Evolutionary conservation across 2,113 vertebrate genomes (phyloP).

Genomic region (Scomber colias): DNA sequence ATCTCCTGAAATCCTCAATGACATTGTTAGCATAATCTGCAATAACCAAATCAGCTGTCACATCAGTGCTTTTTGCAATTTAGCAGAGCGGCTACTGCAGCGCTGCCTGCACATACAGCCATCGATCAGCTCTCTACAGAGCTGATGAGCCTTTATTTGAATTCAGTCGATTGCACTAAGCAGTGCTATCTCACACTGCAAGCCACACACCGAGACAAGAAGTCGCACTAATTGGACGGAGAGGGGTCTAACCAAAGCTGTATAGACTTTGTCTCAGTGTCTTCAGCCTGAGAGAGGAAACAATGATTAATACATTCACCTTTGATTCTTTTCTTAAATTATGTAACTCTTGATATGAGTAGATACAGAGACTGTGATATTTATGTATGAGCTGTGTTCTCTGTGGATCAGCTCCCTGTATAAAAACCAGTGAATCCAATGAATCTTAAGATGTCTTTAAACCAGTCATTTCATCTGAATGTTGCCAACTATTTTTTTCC

Average conservation of each 20-base stretch:
- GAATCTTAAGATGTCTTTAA: too few relatives aligned
- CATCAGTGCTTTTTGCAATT: slow-evolving; percentile 14
- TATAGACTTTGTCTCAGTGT: slow-evolving; percentile 3
- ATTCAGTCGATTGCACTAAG: slow-evolving; percentile 51
- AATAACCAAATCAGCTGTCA: slow-evolving; percentile 35
- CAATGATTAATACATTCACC: not conserved
- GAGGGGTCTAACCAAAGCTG: slow-evolving; percentile 24
- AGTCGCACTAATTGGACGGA: slow-evolving; percentile 57
- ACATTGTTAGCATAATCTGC: slow-evolving; percentile 57
- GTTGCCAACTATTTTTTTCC: not conserved
- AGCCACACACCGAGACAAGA: slow-evolving; percentile 4
- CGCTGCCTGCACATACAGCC: not conserved
- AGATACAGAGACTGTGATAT: not conserved
- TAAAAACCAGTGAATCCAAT: not conserved
- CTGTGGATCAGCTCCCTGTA: not conserved
- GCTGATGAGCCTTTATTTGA: slow-evolving; percentile 36
- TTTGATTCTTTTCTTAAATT: not conserved
- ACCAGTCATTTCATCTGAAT: not conserved
- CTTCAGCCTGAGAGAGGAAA: not conserved
- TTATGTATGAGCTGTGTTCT: slow-evolving; percentile 9
- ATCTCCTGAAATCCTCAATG: slow-evolving; percentile 22
- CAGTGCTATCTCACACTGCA: slow-evolving; percentile 34
- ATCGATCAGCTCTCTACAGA: slow-evolving; percentile 35
- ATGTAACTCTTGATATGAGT: slow-evolving; percentile 1
- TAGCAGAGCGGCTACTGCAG: not conserved